Percentiles rank a stretch among this genome's conserved stretches.
Conservation (phyloP, 2,888 invertebrate genomes). For the Trachelus iudaicus region DNA sequence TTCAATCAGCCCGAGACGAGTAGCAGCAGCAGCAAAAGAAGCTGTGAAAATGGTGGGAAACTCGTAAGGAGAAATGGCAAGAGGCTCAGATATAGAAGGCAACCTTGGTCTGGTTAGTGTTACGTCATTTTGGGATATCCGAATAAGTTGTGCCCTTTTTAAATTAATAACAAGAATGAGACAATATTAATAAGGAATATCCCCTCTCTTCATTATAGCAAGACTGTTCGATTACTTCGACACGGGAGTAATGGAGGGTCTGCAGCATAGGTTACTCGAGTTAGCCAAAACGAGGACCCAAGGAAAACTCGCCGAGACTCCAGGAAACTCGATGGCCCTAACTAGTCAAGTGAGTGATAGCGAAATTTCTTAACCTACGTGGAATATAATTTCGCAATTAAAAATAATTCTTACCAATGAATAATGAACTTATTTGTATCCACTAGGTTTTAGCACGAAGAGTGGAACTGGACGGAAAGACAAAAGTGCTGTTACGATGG, state of each 20-base stretch:
- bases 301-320: conserved; percentile 73
- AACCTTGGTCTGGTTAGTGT: conserved; percentile 87
- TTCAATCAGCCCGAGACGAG: conserved; percentile 78
- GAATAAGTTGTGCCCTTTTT: neutral
- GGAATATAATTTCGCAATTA: neutral
- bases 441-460: conserved; percentile 73
- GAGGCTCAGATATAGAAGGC: conserved; percentile 85
- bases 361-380: neutral
- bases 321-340: conserved; percentile 77
- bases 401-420: conserved; percentile 5
- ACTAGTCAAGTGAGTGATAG: conserved; percentile 71
- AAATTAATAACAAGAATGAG: neutral
- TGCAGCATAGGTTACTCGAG: conserved; percentile 81
- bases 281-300: conserved; percentile 72
- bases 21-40: conserved; percentile 73
- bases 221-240: conserved; percentile 96
- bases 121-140: neutral
- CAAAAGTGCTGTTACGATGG: conserved; percentile 84
- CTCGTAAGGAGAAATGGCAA: conserved; percentile 88
- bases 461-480: conserved; percentile 73
- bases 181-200: neutral
- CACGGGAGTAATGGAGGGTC: conserved; percentile 90
- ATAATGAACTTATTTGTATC: conserved; percentile 7
- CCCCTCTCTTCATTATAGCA: conserved; percentile 70
- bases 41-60: conserved; percentile 80